Percentiles rank a stretch among this genome's conserved stretches.
These are phyloP conservation scores for Plagiodera versicolora DNA, from an alignment of 2,888 invertebrate genomes.

Conservation along the genomic window DNA sequence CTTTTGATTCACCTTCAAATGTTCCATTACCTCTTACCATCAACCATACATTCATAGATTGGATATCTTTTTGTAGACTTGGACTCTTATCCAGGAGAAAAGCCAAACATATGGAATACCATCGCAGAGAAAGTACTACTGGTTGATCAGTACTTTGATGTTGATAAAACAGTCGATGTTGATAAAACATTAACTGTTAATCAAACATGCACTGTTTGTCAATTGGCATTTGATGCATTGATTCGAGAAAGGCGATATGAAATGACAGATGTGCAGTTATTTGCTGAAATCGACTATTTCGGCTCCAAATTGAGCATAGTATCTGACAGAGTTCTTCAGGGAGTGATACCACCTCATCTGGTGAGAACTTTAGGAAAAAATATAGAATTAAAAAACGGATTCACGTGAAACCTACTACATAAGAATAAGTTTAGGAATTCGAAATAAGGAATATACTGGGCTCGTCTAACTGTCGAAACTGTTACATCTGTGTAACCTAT, in stretches of 20 bases:
- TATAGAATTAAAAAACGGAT: no score
- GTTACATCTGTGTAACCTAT: no score
- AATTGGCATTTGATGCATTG: neutral
- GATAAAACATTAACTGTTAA: neutral
- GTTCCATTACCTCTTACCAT: no score
- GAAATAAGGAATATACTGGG: no score
- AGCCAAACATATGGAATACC: neutral
- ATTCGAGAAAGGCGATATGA: neutral
- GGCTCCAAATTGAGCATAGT: neutral
- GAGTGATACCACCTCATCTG: neutral
- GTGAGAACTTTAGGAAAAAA: no score
- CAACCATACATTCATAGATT: no score
- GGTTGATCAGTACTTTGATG: no score
- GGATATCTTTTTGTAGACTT: no score
- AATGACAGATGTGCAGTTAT: neutral
- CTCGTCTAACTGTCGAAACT: no score
- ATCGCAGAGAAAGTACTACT: neutral
- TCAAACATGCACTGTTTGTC: conserved; percentile 1
- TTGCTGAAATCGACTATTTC: neutral
- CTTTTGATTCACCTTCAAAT: no score
- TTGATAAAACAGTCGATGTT: neutral
- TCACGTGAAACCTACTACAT: no score
- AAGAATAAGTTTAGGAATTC: no score
- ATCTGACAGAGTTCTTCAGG: conserved; percentile 15
- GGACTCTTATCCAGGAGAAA: neutral